Base-by-base conservation (phyloP, 2,797 vertebrate genomes). In the Oophaga sylvatica region DNA sequence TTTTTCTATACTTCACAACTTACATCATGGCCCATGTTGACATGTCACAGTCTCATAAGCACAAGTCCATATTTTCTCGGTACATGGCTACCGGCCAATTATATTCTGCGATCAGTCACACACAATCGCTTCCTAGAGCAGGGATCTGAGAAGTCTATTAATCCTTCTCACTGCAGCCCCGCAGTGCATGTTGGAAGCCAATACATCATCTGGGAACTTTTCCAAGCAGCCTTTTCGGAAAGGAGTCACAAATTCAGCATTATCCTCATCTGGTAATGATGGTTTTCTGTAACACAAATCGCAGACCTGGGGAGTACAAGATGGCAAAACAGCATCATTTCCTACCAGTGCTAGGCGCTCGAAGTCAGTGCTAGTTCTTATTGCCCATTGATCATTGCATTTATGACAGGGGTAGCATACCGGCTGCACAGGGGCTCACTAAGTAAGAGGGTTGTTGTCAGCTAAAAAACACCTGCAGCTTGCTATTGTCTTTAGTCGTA, bases 81-180 rank as follows among this genome's bases (percentile, higher is more conserved):
- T 88, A 85, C 63, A 85, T 85, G 87, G 83, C 87, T 57, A 63
- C 78, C 83, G 57, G 87, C 83, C 83, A 88, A 88, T 56, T 85
- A 67, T 62, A 88, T 68, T 60, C 77, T 85, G 78, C 11, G 77
- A 84, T 88, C 59, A 88, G 87, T 81, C 83, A 88, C 83, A 88
- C 76, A 80, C 77, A 88, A 85, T 88, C 78, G 62, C 78, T 81
- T 85, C 83, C 83, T 81, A 76, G 87, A 85, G 79, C 87, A 68
- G 70, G 83, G 65, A 85, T 81, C 41, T 88, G 83, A 88, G 87
- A 84, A 88, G 87, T 88, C 83, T 81, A 88, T 88, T 88, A 88
- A 88, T 88, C 82, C 87, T 85, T 81, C 78, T 85, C 62, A 68
- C 78, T 81, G 83, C 87, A 59, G 78, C 70, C 78, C 83, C 29